Percentiles rank a stretch among this genome's conserved stretches.
These are phyloP conservation scores for Eurypyga helias DNA, from an alignment of 2,113 vertebrate species.

Conservation along the genomic window DNA sequence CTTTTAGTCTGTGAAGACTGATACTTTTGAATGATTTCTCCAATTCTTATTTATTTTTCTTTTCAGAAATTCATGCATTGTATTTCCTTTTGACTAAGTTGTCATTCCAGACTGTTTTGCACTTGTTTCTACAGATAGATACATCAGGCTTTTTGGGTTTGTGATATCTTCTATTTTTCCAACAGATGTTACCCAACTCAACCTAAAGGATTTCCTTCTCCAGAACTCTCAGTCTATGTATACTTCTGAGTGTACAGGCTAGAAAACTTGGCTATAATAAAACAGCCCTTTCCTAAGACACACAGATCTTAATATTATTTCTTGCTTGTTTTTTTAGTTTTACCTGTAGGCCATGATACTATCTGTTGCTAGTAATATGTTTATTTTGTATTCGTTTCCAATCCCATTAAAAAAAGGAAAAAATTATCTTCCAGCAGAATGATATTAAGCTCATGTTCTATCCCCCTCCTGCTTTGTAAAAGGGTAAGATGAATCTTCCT, in stretches of 20 bases:
- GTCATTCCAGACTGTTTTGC: not conserved
- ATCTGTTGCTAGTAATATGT: not conserved
- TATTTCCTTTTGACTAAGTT: not conserved
- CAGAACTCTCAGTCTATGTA: not conserved
- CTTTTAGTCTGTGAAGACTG: not conserved
- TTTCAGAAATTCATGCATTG: not conserved
- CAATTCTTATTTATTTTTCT: rapidly evolving
- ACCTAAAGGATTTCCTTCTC: not conserved
- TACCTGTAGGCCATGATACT: not conserved
- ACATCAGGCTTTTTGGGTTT: not conserved
- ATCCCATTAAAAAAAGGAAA: not conserved
- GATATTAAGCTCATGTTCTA: not conserved
- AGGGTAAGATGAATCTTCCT: not conserved
- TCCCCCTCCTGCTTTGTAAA: not conserved
- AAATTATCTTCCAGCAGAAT: not conserved
- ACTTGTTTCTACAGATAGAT: not conserved
- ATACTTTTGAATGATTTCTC: not conserved
- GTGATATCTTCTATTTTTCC: not conserved
- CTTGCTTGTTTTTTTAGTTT: not conserved
- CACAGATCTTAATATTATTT: not conserved
- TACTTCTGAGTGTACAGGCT: not conserved
- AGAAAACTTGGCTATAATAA: not conserved
- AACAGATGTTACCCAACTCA: not conserved
- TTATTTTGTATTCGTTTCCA: not conserved
- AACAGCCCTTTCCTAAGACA: not conserved